phyloP scores from a whole-genome alignment of 2,113 vertebrate species.

The Regulus satrapa region DNA sequence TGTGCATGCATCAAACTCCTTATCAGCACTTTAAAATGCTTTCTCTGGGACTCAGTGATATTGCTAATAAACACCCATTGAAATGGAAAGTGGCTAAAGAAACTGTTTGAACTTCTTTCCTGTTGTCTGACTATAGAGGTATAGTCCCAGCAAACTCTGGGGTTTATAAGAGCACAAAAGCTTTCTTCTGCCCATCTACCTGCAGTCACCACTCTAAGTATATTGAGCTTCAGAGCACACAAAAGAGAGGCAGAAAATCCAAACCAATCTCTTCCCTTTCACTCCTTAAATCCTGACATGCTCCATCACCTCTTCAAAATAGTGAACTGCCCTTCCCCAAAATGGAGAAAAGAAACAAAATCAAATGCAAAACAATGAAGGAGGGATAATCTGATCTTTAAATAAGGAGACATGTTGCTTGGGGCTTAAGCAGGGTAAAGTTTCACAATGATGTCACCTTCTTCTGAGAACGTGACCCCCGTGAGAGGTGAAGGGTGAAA shows the following conservation, averaged over 20 bases:
- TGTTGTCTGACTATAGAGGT: conserved; percentile 49
- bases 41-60: conserved; percentile 19
- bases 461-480: conserved; percentile 70
- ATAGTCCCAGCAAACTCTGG: conserved; percentile 47
- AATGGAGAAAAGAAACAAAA: conserved; percentile 79
- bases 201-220: conserved; percentile 68
- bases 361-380: conserved; percentile 79
- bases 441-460: conserved; percentile 86
- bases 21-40: conserved; percentile 29
- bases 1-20: background rate
- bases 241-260: conserved; percentile 71
- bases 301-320: conserved; percentile 87
- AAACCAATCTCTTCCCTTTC: conserved; percentile 78
- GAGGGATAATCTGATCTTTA: conserved; percentile 86
- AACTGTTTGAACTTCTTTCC: conserved; percentile 62
- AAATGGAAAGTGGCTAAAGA: conserved; percentile 68
- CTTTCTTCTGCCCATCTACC: conserved; percentile 64
- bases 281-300: conserved; percentile 84
- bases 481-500: conserved; percentile 62
- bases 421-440: conserved; percentile 76
- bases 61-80: conserved; percentile 55
- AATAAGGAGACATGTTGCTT: conserved; percentile 83
- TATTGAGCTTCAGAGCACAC: conserved; percentile 70
- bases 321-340: conserved; percentile 70
- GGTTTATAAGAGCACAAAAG: conserved; percentile 71